Conservation (phyloP, 2,888 invertebrate species). For the Eupithecia vulgata region DNA sequence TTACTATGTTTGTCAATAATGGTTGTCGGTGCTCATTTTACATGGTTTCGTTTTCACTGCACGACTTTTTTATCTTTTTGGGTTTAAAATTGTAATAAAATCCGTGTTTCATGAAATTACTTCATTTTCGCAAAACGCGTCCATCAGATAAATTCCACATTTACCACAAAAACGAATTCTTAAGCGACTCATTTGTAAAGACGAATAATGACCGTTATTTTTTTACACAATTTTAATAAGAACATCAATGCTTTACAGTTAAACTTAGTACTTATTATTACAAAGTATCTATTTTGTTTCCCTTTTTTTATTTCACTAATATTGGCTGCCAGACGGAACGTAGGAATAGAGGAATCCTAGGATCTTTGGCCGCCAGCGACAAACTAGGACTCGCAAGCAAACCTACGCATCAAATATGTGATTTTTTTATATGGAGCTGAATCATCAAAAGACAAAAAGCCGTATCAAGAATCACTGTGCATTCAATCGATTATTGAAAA, state of each 20-base stretch:
- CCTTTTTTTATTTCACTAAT: not conserved
- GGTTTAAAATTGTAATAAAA: slow-evolving; percentile 18
- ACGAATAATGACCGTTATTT: not conserved
- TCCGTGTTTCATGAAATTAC: slow-evolving; percentile 23
- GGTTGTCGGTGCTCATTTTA: slow-evolving; percentile 10
- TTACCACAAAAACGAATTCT: not conserved
- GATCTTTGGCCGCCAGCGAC: not conserved
- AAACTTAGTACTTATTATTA: not conserved
- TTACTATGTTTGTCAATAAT: not conserved
- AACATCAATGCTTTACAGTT: not conserved
- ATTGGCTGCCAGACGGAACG: not conserved
- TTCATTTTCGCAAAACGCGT: slow-evolving; percentile 32
- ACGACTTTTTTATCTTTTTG: slow-evolving; percentile 26
- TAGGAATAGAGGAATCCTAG: too few relatives aligned
- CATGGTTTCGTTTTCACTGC: slow-evolving; percentile 9
- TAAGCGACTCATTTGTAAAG: not conserved
- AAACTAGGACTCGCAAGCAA: not conserved
- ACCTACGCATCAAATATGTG: not conserved
- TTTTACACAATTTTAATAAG: not conserved
- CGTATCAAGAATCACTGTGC: slow-evolving; percentile 33
- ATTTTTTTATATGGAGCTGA: not conserved
- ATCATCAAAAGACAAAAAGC: slow-evolving; percentile 13
- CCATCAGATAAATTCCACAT: slow-evolving; percentile 26
- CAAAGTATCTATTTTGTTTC: not conserved
- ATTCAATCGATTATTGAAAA: slow-evolving; percentile 67